Evolutionary conservation across 2,888 invertebrate genomes (phyloP), one percentile per base, ranked within the genome.

Genomic region (Macrophya annulata): DNA sequence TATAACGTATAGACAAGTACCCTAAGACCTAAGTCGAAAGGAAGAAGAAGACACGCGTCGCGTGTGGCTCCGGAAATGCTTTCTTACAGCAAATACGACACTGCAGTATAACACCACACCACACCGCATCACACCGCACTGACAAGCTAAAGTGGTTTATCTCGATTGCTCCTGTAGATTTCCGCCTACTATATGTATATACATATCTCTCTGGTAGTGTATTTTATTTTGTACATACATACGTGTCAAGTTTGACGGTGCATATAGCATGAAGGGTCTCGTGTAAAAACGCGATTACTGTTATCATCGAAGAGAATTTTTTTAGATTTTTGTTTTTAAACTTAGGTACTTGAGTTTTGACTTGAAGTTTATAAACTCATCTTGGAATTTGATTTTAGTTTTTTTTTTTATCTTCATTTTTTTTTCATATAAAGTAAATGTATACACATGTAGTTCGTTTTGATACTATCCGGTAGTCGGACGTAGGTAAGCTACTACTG

Each of bases 31-130:
- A 21, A 81, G 43, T 62, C 40, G 81, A 81, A 81, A 81, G 40
- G 59, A 81, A 81, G 62, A 81, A 62, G 81, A 59, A 45, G 45
- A 51, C 81, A 77, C 77, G 81, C 81, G 59, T 59, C 62, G 62
- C 81, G 81, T 51, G 81, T 81, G 81, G 51, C 81, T 81, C 81
- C 81, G 81, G 81, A 81, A 81, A 62, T 81, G 81, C 81, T 81
- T 81, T 81, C 81, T 81, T 81, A 81, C 31, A 76, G 21, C 10
- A 55, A 31, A 77, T 12, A 55, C 72, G 31, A 72, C 72, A 37
- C 25, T 55, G 55, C 77, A 77, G 68, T 31, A 31, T 31, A 31
- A 31, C 72, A 10, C 72, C 68, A 15, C 31, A 31, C 31, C n/a
- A 21, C 62, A 51, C 62, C 62, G 81, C 72, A 10, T 45, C 68